Conservation (phyloP, 2,888 invertebrate genomes). For the Plagiodera versicolora region DNA sequence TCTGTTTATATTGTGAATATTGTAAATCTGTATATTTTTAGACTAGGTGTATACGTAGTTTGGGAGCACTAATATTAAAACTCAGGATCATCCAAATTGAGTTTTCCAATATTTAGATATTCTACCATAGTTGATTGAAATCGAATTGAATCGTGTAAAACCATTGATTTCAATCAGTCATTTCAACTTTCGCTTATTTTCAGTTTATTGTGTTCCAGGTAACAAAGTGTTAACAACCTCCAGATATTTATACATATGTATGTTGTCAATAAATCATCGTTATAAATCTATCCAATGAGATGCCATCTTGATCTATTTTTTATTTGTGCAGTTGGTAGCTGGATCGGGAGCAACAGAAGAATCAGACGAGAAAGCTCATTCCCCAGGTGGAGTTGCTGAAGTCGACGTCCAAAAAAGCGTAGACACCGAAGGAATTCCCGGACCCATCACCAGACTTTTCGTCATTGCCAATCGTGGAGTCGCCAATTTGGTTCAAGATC, state of each 20-base stretch:
- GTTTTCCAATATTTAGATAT: no score
- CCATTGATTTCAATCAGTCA: no score
- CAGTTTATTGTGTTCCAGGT: no score
- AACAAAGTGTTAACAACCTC: no score
- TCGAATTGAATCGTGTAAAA: no score
- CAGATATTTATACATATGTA: no score
- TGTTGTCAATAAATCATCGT: no score
- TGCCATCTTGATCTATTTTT: not conserved
- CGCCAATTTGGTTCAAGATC: slow-evolving; percentile 84
- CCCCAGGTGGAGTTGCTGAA: slow-evolving; percentile 59
- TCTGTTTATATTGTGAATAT: not conserved
- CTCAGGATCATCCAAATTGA: no score
- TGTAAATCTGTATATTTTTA: slow-evolving; percentile 5
- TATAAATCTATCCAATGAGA: no score
- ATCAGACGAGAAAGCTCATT: slow-evolving; percentile 61
- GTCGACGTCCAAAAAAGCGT: slow-evolving; percentile 59
- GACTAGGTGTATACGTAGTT: slow-evolving; percentile 1
- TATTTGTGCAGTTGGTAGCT: slow-evolving; percentile 71
- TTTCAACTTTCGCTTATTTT: no score
- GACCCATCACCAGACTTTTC: slow-evolving; percentile 83
- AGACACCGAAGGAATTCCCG: slow-evolving; percentile 78
- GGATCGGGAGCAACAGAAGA: slow-evolving; percentile 72
- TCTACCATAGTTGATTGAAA: no score
- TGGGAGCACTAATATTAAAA: slow-evolving; percentile 7
- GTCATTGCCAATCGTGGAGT: slow-evolving; percentile 86